Evolutionary conservation across 2,888 invertebrate genomes (phyloP), one percentile per base, ranked within the genome.

Genomic region (Drosophila incognita): DNA sequence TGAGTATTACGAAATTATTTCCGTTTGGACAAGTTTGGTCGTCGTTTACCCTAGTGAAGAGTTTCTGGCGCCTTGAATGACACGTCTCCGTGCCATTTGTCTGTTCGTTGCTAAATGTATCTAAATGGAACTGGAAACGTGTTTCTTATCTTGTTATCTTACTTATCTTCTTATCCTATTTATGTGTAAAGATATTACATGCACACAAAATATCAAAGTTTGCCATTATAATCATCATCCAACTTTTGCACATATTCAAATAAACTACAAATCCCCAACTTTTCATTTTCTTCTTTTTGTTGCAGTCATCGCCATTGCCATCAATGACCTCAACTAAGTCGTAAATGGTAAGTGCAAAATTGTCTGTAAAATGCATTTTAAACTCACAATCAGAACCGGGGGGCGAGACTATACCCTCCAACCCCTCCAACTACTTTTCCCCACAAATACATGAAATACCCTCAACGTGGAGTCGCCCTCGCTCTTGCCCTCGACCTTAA

Each of bases 271-370:
- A 42, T 42, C 11, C 35, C 24, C 24, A 21, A n/a, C 36, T 36
- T 21, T 53, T 54, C 13, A 24, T 56, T n/a, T 29, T 48, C 24
- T 57, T 46, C 27, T 10, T 63, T 53, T 75, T 33, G 33, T 69
- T 79, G 64, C 61, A 81, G 81, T 56, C 63, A 65, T 46, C 63
- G 63, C 49, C 48, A 51, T 21, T 52, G 63, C 73, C 66, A 75
- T 67, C 79, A 76, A 85, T 84, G 87, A 83, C 76, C 85, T 69
- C 71, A 83, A 67, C 76, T 79, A 79, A 71, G 71, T 78, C 71
- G 79, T 84, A 76, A 85, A 81, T 83, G 87, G 84, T 84, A 83
- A 87, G 86, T 84, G 83, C 67, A 82, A 85, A 84, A 82, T 74
- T 76, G 81, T 76, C 74, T 87, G 72, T 82, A 74, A 84, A 84